Evolutionary conservation across 2,888 invertebrate species (phyloP), one percentile per base, ranked within the genome.

Genomic region (Amiota minor): DNA sequence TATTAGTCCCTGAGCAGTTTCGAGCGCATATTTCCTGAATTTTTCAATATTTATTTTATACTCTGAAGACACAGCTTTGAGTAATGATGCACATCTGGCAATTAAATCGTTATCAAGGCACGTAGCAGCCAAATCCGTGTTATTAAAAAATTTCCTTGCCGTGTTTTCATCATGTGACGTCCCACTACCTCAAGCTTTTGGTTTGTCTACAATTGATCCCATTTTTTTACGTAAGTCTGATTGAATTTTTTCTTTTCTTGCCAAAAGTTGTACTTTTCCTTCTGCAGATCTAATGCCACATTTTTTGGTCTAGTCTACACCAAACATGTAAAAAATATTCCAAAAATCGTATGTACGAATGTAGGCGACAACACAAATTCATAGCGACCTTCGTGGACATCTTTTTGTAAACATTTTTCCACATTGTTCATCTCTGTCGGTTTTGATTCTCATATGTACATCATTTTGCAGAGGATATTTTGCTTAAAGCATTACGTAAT

Each of bases 341-440:
- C 55, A n/a, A 55, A 55, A 55, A 55, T 9, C 55, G 55, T n/a
- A 55, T 55, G 55, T 16, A 55, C 16, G 55, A n/a, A n/a, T 55
- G 16, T 9, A 12, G 11, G 55, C 9, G 55, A 55, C 55, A 55
- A 55, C 16, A 14, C 55, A 55, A 55, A 55, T 55, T 55, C 55
- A 16, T 14, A 55, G n/a, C n/a, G n/a, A 14, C 16, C 55, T 55
- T 14, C n/a, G 12, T 8, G 12, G n/a, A 55, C 55, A n/a, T 55
- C 55, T 55, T 55, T 55, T 55, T 55, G 55, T 10, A 55, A 14
- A 14, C 55, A 55, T 10, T 55, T 55, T 9, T 55, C 55, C 9
- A 49, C 12, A 12, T 49, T 12, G 49, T 49, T 50, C 6, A 50
- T 9, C 2, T 50, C 50, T 2, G 50, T 50, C 11, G 50, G 50